phyloP scores from a whole-genome alignment of 2,888 invertebrate genomes.

The Mythimna albipuncta region DNA sequence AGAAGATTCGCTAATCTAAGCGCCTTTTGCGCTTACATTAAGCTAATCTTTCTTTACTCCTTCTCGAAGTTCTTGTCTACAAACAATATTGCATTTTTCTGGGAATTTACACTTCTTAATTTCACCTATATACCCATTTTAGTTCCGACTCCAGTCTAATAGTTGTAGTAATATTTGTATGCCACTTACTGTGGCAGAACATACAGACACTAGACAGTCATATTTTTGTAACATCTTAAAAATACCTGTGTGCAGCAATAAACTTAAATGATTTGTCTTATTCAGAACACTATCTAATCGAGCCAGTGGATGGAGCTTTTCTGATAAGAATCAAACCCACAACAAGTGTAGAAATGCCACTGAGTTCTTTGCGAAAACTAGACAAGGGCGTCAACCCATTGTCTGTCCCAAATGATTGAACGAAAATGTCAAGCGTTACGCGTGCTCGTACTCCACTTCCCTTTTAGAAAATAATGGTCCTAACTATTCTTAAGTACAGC shows the following conservation, averaged over 20 bases:
- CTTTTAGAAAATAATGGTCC: constrained; percentile 25
- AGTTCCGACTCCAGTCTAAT: background rate
- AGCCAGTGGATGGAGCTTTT: background rate
- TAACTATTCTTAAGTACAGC: constrained; percentile 28
- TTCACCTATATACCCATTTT: background rate
- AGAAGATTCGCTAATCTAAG: background rate
- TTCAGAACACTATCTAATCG: background rate
- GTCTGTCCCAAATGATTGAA: constrained; percentile 24
- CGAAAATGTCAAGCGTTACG: constrained; percentile 22
- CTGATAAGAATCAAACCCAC: constrained; percentile 16
- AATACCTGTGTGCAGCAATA: no score
- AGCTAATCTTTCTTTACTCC: no score
- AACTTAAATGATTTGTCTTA: background rate
- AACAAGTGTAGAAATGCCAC: background rate
- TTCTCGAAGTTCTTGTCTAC: background rate
- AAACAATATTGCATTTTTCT: background rate
- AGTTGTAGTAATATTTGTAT: no score
- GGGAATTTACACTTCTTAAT: background rate
- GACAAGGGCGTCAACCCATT: constrained; percentile 28
- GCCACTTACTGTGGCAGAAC: no score
- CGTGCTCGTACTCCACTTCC: background rate
- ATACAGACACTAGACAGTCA: no score
- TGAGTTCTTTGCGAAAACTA: constrained; percentile 6
- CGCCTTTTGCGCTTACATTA: background rate
- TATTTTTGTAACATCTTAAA: no score